Conservation (phyloP, 2,888 invertebrate species). For the Serrognathus titanus region DNA sequence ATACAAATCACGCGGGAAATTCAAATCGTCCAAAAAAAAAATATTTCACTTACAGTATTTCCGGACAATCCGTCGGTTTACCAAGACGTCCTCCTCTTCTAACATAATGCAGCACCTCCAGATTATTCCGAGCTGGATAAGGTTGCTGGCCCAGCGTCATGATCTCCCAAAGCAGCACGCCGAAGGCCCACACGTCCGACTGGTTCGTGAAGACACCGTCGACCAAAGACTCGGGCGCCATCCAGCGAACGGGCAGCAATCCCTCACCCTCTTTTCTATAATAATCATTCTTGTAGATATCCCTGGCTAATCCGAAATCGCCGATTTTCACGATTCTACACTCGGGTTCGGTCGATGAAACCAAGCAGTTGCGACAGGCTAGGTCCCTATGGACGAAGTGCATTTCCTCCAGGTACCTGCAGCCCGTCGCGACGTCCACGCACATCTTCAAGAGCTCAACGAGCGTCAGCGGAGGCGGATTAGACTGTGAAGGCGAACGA, state of each 20-base stretch:
- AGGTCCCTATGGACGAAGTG: constrained; percentile 97
- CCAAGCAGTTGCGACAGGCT: constrained; percentile 93
- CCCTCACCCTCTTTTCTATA: constrained; percentile 93
- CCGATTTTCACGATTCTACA: constrained; percentile 90
- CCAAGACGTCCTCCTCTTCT: constrained; percentile 82
- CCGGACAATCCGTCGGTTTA: constrained; percentile 80
- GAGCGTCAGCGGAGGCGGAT: constrained; percentile 66
- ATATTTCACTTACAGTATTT: constrained; percentile 61
- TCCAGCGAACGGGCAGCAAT: constrained; percentile 93
- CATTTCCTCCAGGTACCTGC: constrained; percentile 93
- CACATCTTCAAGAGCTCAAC: constrained; percentile 89
- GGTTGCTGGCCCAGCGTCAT: constrained; percentile 95
- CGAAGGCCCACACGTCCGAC: constrained; percentile 96
- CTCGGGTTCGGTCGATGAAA: constrained; percentile 66
- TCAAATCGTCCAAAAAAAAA: too few relatives aligned
- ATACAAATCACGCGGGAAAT: neutral
- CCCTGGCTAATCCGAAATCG: constrained; percentile 94
- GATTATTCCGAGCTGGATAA: constrained; percentile 88
- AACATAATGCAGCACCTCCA: constrained; percentile 88
- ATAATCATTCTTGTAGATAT: constrained; percentile 96
- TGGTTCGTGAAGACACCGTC: constrained; percentile 96
- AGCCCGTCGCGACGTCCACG: constrained; percentile 93
- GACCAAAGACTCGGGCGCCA: constrained; percentile 94
- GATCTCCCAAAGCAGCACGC: constrained; percentile 94
- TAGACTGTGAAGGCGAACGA: constrained; percentile 48